Percentiles rank a stretch among this genome's conserved stretches.
Conservation (phyloP, 2,113 vertebrate genomes). For the Lophochroa leadbeateri region DNA sequence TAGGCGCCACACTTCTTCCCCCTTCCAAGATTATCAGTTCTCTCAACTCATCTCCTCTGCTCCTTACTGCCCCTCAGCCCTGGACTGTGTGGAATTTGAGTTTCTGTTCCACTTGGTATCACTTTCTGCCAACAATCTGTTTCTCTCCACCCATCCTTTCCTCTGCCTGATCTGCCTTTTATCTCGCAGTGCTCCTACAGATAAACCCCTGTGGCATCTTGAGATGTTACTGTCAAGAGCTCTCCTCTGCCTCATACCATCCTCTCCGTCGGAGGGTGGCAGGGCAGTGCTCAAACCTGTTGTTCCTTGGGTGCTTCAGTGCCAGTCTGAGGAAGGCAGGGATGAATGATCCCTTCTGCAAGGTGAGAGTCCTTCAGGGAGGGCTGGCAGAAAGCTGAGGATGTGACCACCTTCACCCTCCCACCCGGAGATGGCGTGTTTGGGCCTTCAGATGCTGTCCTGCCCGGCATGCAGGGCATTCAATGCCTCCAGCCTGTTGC, state of each 20-base stretch:
- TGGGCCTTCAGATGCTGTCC: neutral
- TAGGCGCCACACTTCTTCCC: neutral
- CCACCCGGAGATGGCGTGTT: neutral
- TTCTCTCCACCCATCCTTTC: neutral
- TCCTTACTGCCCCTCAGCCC: fast-evolving
- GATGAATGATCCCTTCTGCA: neutral
- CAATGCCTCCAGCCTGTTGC: neutral
- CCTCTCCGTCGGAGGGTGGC: neutral
- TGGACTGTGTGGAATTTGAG: neutral
- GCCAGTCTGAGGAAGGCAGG: neutral
- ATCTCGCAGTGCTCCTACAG: neutral
- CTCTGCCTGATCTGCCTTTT: neutral
- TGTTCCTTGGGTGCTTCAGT: neutral
- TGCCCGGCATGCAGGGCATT: fast-evolving
- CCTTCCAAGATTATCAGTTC: neutral
- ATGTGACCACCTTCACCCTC: neutral
- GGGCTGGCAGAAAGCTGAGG: neutral
- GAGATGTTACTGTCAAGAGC: neutral
- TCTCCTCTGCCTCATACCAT: neutral
- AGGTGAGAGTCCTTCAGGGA: neutral
- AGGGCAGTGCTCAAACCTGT: neutral
- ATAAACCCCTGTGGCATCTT: neutral
- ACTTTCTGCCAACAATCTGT: neutral
- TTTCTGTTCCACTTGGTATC: neutral
- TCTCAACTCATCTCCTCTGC: neutral